Conservation (phyloP, 53 echinoderm and acorn worm species). For the Glandiceps talaboti region DNA sequence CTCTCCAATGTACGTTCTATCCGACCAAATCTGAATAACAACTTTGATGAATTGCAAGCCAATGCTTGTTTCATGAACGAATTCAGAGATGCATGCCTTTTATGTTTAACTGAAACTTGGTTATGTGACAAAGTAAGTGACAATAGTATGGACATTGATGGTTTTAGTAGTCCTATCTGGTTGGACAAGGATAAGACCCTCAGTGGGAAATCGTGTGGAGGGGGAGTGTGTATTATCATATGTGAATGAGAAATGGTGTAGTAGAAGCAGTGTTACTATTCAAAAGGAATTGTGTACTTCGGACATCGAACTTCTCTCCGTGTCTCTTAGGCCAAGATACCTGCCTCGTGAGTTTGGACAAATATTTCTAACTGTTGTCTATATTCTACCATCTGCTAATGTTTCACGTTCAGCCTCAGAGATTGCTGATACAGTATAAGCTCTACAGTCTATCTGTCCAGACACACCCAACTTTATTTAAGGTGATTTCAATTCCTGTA, state of each 20-base stretch:
- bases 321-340: constrained; percentile 4
- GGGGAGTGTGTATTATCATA: constrained; percentile 9
- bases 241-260: constrained; percentile 16
- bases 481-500: constrained; percentile 19
- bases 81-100: neutral
- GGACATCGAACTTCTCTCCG: constrained; percentile 17
- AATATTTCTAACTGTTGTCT: constrained; percentile 3
- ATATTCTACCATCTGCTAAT: constrained; percentile 7
- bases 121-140: neutral
- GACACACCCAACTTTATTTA: constrained; percentile 3
- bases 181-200: neutral
- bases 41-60: neutral
- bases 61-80: neutral
- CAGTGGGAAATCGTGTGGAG: neutral
- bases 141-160: neutral
- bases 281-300: constrained; percentile 11
- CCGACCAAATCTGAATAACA: neutral
- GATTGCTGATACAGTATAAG: neutral
- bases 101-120: constrained; percentile 11
- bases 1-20: constrained; percentile 1
- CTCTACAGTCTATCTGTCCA: constrained; percentile 4
- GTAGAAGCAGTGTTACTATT: neutral
- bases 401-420: neutral
- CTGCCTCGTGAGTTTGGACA: neutral
- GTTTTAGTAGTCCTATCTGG: neutral